Evolutionary conservation across 2,797 vertebrate species (phyloP), one percentile per base, ranked within the genome.

Genomic region (Thalassophryne amazonica): DNA sequence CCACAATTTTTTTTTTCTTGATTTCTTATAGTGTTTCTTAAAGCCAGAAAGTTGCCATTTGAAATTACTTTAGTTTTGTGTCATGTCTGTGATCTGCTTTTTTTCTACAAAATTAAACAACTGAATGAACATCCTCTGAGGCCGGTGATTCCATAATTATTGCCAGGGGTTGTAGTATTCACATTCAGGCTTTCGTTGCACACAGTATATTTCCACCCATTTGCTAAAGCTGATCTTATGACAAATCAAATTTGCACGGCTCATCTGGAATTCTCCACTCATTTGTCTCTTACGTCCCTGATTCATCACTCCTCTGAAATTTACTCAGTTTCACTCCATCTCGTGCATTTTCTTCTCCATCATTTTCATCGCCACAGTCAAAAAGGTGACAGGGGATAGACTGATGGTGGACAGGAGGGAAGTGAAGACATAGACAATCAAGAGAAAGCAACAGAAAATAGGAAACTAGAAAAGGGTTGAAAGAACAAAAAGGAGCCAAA

Each of bases 331-430:
- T 10, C 24, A 3, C 11, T 24, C 29, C 16, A 11, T 60, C 34
- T 55, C 9, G 36, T 69, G 71, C 69, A 59, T 75, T 62, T 66
- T 52, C 30, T 15, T 30, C 38, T 52, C 51, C 64, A 36, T 37
- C 14, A 45, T 25, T 38, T 84, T 84, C 86, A 86, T 80, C 73
- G 18, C 7, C 24, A 52, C 55, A 25, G 29, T 43, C 20, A 34
- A 46, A 14, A 21, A 46, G 45, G 16, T 8, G 2, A 39, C 4
- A 7, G 19, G 23, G n/a, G 33, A 8, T 17, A 4, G 15, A 54
- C 33, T 36, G 1, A 23, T 13, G 2, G 8, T 21, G 28, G 15
- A 3, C 16, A 10, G 15, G 12, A n/a, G n/a, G n/a, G n/a, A n/a
- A n/a, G n/a, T 18, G 22, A 15, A 48, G 15, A 19, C 12, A 54